Base-by-base conservation (phyloP, 2,888 invertebrate genomes). In the Cabera pusaria region DNA sequence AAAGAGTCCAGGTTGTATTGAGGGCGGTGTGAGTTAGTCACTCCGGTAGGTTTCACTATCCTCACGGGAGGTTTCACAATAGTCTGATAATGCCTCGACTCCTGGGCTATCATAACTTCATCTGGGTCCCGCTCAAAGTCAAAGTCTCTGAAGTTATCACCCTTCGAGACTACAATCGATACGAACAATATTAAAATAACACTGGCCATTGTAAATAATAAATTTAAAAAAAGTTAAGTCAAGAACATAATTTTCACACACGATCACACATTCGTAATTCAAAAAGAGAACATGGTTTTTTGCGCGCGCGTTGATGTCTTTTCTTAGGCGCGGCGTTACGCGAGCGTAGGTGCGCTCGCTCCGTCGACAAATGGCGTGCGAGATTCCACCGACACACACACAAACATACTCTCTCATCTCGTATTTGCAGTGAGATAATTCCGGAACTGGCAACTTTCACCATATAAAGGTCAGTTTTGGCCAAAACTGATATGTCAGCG, bases 371-470 rank as follows among this genome's bases (percentile, higher is more conserved):
- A 76, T 83, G 85, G 70, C 76, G 60, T 60, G 60, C 64, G 54
- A 46, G 49, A 38, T 42, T 55, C 58, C 58, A 44, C 52, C 64
- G 62, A 68, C 74, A 72, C 72, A 68, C 65, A 64, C 63, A 63
- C 65, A 64, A 62, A 66, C 55, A 61, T 57, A 56, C 63, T 59
- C 76, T 73, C 74, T 68, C 74, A 72, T 75, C 72, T 70, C 49
- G 64, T 69, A 69, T 73, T 67, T 70, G 70, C 77, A 80, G 80
- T 81, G 79, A 76, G 76, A 74, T 82, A 72, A 62, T 81, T 57
- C 87, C 86, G 86, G 87, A 87, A 79, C 83, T 85, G 52, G 44
- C 64, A 54, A 77, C 86, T 87, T 86, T 86, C 86, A 73, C 87
- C 68, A 36, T 6, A 22, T 45, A 59, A 61, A 50, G 79, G 84